Base-by-base conservation (phyloP, 2,797 vertebrate species). In the Acipenser oxyrinchus region DNA sequence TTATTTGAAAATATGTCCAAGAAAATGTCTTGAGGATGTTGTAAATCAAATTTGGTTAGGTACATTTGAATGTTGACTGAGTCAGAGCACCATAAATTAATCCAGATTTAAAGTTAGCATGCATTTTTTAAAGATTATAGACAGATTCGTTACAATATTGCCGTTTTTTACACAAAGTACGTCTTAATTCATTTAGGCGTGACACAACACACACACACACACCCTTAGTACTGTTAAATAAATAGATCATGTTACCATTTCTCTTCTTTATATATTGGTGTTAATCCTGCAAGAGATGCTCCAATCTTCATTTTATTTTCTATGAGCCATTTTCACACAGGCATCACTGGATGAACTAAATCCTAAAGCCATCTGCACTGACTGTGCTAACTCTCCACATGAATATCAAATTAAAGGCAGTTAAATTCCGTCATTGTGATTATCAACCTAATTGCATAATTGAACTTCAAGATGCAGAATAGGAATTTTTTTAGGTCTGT, bases 391-490 rank as follows among this genome's bases (percentile, higher is more conserved):
- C 80, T 82, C 81, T 82, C 77, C 75, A 83, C 78, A 77, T 82
- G 70, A 84, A 83, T 78, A 74, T 77, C 74, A 80, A 79, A 77
- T 84, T 84, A 80, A 82, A 83, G 79, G 76, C 77, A 71, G 66
- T 71, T 80, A 82, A 76, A 82, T 86, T 83, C 81, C 74, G 69
- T 83, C 77, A 82, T 79, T 76, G 77, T 23, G 51, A 82, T 86
- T 84, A 84, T 83, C 79, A 84, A 65, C 71, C 73, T 84, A 83
- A 87, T 74, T 79, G 80, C 82, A 84, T 81, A 78, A 74, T 79
- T 81, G 78, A 77, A 72, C 70, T 75, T 59, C 77, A 79, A 80
- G 0, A 8, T 81, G 66, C 70, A 83, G 74, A 77, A 69, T 74
- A 77, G 75, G 73, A 72, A 84, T 69, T 70, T 78, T 78, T 78